Conservation (phyloP, 2,113 vertebrate species). For the Pachycephala philippinensis region DNA sequence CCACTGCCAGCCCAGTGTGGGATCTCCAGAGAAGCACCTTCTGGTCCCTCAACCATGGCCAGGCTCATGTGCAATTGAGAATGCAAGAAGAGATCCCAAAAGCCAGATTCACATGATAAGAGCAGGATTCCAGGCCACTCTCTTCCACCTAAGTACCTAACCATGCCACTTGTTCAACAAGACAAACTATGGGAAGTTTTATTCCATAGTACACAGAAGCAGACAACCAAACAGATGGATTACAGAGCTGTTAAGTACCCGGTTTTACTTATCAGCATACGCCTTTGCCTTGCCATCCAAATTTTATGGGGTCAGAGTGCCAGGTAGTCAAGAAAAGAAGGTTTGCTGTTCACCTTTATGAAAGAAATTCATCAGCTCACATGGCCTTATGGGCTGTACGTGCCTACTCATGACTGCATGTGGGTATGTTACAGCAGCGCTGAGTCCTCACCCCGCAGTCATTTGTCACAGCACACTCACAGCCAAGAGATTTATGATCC, state of each 20-base stretch:
- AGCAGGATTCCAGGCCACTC: neutral
- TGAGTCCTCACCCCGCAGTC: fast-evolving
- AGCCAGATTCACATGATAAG: neutral
- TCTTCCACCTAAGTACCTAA: neutral
- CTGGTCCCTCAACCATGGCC: neutral
- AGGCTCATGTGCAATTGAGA: fast-evolving
- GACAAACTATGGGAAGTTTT: neutral
- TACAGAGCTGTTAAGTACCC: neutral
- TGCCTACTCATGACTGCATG: neutral
- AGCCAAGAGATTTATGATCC: neutral
- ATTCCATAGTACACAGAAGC: neutral
- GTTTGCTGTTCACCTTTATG: neutral
- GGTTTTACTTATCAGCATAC: neutral
- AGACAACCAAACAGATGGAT: neutral
- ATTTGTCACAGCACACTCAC: neutral
- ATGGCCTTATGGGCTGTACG: fast-evolving
- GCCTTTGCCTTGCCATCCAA: neutral
- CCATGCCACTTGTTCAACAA: neutral
- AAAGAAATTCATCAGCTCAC: neutral
- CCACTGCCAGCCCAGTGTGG: fast-evolving
- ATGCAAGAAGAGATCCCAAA: neutral
- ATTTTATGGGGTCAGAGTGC: neutral
- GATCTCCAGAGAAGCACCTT: neutral
- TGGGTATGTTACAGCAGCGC: neutral
- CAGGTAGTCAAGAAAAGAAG: neutral